Conservation (phyloP, 1,140 invertebrate species). For the Drosophila malerkotliana region DNA sequence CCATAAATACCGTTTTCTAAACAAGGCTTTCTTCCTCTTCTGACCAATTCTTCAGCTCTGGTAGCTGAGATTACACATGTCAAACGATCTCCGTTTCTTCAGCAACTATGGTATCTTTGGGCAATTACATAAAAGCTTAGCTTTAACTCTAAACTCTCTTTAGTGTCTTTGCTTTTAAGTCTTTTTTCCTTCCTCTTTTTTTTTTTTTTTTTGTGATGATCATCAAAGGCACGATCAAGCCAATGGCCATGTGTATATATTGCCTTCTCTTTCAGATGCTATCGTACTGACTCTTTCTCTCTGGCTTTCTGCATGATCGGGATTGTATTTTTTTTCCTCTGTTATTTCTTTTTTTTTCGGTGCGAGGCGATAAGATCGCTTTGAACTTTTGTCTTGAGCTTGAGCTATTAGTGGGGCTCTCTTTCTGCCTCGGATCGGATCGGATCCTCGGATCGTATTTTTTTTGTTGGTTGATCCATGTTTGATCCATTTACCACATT, state of each 20-base stretch:
- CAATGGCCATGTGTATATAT: constrained; percentile 44
- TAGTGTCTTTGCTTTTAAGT: constrained; percentile 15
- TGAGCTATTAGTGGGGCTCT: constrained; percentile 44
- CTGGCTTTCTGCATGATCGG: constrained; percentile 6
- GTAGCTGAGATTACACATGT: constrained; percentile 31
- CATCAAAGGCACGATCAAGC: constrained; percentile 72
- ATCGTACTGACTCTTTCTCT: constrained; percentile 15
- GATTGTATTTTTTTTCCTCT: background rate
- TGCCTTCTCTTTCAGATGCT: constrained; percentile 16
- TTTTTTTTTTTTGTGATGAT: constrained; percentile 38
- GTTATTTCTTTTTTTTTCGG: constrained; percentile 9
- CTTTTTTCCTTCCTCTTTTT: constrained; percentile 8
- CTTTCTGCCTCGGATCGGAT: background rate
- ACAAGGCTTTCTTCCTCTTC: background rate
- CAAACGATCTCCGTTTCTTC: constrained; percentile 14
- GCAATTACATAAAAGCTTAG: constrained; percentile 78
- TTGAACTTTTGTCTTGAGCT: constrained; percentile 55
- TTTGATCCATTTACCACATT: constrained; percentile 56
- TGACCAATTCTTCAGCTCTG: background rate
- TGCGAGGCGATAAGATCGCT: constrained; percentile 50
- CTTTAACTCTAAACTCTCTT: constrained; percentile 21
- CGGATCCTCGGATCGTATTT: constrained; percentile 37
- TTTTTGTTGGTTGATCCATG: constrained; percentile 35
- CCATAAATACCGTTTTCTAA: too few relatives aligned
- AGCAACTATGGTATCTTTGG: constrained; percentile 50